Conservation (phyloP, 2,888 invertebrate species). For the Thymelicus acteon region DNA sequence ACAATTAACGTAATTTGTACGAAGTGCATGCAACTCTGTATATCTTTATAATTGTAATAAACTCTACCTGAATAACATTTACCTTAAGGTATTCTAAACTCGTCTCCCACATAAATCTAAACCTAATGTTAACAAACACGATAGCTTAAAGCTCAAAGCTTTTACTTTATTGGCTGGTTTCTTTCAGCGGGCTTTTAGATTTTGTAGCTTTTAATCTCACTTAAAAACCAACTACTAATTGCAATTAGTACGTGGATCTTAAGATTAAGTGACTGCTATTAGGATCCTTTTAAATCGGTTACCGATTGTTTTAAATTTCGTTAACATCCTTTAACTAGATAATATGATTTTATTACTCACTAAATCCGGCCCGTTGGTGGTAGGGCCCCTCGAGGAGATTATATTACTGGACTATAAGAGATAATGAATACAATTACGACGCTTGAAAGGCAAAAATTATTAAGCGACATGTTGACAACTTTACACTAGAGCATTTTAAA, state of each 20-base stretch:
- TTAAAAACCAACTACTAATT: conserved; percentile 14
- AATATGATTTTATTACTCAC: neutral
- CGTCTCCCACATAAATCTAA: neutral
- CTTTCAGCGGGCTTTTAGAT: conserved; percentile 8
- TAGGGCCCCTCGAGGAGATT: too few relatives aligned
- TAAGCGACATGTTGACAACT: too few relatives aligned
- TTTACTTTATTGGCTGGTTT: conserved; percentile 11
- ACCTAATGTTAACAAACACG: conserved; percentile 9
- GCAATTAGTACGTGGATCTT: conserved; percentile 7
- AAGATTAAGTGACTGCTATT: neutral
- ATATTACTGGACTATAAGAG: too few relatives aligned
- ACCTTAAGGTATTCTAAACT: neutral
- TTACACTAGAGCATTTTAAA: too few relatives aligned
- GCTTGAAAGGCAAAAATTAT: too few relatives aligned
- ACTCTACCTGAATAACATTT: too few relatives aligned
- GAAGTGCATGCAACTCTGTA: too few relatives aligned
- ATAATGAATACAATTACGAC: too few relatives aligned
- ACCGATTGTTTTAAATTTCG: neutral
- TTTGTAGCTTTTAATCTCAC: conserved; percentile 22
- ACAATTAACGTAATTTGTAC: too few relatives aligned
- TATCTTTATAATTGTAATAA: too few relatives aligned
- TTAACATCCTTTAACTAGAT: neutral
- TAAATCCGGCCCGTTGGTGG: too few relatives aligned
- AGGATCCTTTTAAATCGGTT: neutral
- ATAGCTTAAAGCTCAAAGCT: conserved; percentile 9